Evolutionary conservation across 1,140 invertebrate species (phyloP), one percentile per base, ranked within the genome.

Genomic region (Tetranychus urticae): DNA sequence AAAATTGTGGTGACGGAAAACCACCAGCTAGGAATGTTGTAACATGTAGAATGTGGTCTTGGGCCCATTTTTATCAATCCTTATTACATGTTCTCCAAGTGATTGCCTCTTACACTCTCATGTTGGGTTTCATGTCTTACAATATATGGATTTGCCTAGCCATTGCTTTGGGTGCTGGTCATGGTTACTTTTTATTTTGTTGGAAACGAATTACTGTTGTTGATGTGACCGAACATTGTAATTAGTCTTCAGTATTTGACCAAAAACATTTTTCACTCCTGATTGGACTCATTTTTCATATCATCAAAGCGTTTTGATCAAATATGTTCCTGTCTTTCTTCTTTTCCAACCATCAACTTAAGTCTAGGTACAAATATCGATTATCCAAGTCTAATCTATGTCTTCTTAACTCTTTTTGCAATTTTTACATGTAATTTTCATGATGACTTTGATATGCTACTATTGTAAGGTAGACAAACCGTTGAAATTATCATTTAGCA

Each of bases 41-140:
- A 2, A 33, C n/a, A 23, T 31, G 42, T 6, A 52, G 45, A 33
- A 61, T 64, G 63, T 61, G 55, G 31, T 61, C 59, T 6, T 13
- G 13, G 1, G 13, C 31, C 5, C 55, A 64, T 62, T 12, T 82
- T n/a, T 75, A 84, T 42, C 90, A 97, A 73, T 93, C 90, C 1
- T 67, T 83, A 10, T 76, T 97, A 6, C 90, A 97, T 71, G 78
- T 91, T 1, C 12, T 77, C 7, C 76, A 78, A 66, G 70, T 77
- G 35, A 67, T 71, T 31, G 62, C 76, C 48, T 71, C 71, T 55
- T 78, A 77, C 65, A 71, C 72, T 56, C 68, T 78, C 0, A 78
- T 78, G 77, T 66, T 78, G 58, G 68, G 75, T 37, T 76, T 77
- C 66, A 78, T 78, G 77, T 76, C 76, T 1, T 78, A 74, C 67